Base-by-base conservation (phyloP, 1,140 invertebrate genomes). In the Euwallacea similis region DNA sequence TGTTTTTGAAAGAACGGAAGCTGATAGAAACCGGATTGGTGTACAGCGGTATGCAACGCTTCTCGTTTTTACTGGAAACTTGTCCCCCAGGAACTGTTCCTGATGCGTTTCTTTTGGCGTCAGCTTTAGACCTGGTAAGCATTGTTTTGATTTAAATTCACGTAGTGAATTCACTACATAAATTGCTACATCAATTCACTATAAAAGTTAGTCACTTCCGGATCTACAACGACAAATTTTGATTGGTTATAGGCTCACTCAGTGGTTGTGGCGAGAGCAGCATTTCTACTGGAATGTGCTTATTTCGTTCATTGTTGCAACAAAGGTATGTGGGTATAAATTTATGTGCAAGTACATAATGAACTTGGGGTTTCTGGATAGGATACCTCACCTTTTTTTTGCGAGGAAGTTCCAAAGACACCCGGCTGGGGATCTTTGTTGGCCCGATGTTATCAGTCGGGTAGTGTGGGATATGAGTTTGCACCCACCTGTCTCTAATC, bases 271-370 rank as follows among this genome's bases (percentile, higher is more conserved):
- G 87, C 94, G 0, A 84, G 96, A 79, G 97, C 98, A 11, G 89
- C 93, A 0, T 87, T 99, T 44, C 81, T 98, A 42, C 82, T 99
- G 44, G 98, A 99, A 83, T 98, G 97, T 82, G 91, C 95, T 6
- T 91, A 98, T 82, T 93, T 98, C 78, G 96, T 99, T 0, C 96
- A 99, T 80, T 90, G 92, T 66, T 99, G 98, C 81, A 99, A 99
- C 80, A 94, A 95, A 83, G 96, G 97, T 71, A 63, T 42, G 41
- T 33, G 21, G 21, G 1, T 33, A 4, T 33, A 33, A 33, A 33
- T 4, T 33, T 33, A 33, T 33, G 21, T 2, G 21, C 21, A 33
- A 33, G 21, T 33, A 33, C 21, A 33, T 33, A 33, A 33, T 33
- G 21, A 33, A 33, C 21, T 33, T 33, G 21, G 21, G 21, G 21